Evolutionary conservation across 2,113 vertebrate species (phyloP).

Genomic region (Synchiropus splendidus): DNA sequence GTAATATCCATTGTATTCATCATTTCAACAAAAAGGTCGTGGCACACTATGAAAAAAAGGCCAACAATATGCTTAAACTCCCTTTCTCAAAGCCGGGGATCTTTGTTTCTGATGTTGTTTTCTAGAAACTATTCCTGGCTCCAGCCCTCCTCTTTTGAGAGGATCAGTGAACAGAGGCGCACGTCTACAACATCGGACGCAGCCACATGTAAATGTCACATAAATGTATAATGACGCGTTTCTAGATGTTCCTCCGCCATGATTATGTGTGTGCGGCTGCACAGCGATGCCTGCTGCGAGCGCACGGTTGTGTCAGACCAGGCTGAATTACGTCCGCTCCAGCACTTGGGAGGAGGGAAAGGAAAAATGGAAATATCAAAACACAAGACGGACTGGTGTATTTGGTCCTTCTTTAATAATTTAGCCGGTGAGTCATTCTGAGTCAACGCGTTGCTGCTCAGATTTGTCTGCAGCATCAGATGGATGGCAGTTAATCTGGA

Average conservation of each 20-base stretch:
- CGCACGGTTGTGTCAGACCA: neutral
- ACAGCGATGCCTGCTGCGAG: conserved; percentile 22
- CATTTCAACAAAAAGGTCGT: conserved; percentile 32
- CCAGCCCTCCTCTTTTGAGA: conserved; percentile 7
- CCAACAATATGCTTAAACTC: too few relatives aligned
- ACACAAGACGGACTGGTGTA: conserved; percentile 31
- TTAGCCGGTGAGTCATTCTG: conserved; percentile 6
- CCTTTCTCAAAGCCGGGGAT: too few relatives aligned
- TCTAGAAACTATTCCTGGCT: conserved; percentile 10
- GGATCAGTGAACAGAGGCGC: conserved; percentile 17
- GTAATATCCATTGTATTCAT: conserved; percentile 29
- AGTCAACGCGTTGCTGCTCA: conserved; percentile 1
- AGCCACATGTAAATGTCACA: conserved; percentile 39
- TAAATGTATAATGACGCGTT: conserved; percentile 48
- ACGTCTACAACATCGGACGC: conserved; percentile 24
- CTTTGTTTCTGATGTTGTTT: conserved; percentile 11
- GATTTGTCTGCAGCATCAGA: too few relatives aligned
- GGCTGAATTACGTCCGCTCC: conserved; percentile 10
- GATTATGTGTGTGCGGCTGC: conserved; percentile 32
- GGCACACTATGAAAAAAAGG: conserved; percentile 15
- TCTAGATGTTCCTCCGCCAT: conserved; percentile 36
- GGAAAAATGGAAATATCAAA: conserved; percentile 15
- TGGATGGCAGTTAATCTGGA: too few relatives aligned
- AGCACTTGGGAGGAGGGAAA: conserved; percentile 3
- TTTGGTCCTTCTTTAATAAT: conserved; percentile 27